Evolutionary conservation across 1,140 invertebrate genomes (phyloP).

Genomic region (Micrasema longulum): DNA sequence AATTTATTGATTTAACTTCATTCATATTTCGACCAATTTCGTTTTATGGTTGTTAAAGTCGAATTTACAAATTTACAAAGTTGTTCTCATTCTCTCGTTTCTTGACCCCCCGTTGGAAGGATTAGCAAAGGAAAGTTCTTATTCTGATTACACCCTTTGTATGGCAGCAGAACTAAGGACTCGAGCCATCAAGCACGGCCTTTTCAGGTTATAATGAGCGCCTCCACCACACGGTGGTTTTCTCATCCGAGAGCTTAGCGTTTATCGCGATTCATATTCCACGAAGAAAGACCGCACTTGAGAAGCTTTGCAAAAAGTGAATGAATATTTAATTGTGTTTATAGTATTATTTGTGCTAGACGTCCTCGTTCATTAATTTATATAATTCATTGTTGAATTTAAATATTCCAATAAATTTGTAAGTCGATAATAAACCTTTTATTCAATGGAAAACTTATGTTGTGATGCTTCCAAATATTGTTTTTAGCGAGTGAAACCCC

Average conservation of each 20-base stretch:
- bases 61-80: no score
- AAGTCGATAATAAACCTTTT: no score
- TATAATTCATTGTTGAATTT: no score
- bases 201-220: conserved; percentile 42
- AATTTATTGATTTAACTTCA: no score
- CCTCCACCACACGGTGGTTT: conserved; percentile 29
- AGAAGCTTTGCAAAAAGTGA: not conserved
- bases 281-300: conserved; percentile 8
- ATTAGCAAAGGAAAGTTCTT: conserved; percentile 5
- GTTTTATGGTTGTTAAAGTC: no score
- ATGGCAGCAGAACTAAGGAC: not conserved
- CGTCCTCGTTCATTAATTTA: no score
- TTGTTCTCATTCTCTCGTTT: not conserved
- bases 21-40: no score
- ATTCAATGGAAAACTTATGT: no score
- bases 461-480: no score
- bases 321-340: not conserved
- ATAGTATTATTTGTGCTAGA: no score
- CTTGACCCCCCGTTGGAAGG: not conserved
- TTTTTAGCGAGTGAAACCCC: no score
- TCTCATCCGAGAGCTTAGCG: not conserved
- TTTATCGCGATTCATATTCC: conserved; percentile 41
- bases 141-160: not conserved
- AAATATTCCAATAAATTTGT: no score
- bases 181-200: not conserved